Conservation (phyloP, 1,140 invertebrate genomes). For the Drosophila varians region DNA sequence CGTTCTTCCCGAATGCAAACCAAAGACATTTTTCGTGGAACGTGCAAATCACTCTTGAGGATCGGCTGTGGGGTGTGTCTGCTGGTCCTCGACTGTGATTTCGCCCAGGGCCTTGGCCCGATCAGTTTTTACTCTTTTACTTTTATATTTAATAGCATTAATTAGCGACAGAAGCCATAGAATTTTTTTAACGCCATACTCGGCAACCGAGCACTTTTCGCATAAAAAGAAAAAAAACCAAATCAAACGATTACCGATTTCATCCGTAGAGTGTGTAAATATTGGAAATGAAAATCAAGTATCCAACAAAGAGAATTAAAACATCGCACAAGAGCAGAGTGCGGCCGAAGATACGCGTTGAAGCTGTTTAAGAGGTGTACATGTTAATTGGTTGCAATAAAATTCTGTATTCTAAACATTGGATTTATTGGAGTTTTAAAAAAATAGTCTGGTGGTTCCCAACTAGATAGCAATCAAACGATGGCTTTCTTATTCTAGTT, state of each 20-base stretch:
- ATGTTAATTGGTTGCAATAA: conserved; percentile 76
- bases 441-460: neutral
- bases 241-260: neutral
- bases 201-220: neutral
- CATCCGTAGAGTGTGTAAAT: conserved; percentile 30
- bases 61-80: conserved; percentile 56
- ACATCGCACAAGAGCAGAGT: neutral
- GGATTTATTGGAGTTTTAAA: neutral
- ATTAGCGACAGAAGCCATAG: conserved; percentile 3
- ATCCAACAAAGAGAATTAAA: neutral
- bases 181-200: conserved; percentile 13
- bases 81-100: conserved; percentile 55
- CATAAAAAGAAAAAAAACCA: neutral
- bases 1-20: conserved; percentile 24
- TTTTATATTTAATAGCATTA: conserved; percentile 27
- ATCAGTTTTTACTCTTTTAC: conserved; percentile 18
- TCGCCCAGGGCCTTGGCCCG: conserved; percentile 3
- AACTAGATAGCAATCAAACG: too few relatives aligned
- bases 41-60: conserved; percentile 44
- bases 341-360: conserved; percentile 48
- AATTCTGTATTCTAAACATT: conserved; percentile 46
- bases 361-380: conserved; percentile 54
- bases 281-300: conserved; percentile 10
- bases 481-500: too few relatives aligned
- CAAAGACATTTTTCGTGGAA: conserved; percentile 45